These are phyloP conservation scores for Oscheius myriophilus DNA, from an alignment of 2,888 invertebrate species.

Conservation along the genomic window DNA sequence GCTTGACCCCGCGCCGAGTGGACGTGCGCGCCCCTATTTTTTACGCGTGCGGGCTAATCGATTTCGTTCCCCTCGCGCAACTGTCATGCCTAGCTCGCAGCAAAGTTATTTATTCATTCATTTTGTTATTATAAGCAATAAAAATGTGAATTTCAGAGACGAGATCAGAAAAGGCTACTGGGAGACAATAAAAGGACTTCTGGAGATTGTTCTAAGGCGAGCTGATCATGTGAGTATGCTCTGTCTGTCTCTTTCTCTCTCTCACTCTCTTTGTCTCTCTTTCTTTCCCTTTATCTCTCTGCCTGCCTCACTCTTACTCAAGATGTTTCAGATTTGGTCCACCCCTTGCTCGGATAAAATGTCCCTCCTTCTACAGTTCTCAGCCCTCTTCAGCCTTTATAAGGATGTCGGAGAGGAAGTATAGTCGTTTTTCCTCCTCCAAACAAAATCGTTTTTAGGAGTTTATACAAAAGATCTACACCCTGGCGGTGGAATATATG, in stretches of 20 bases:
- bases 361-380: constrained; percentile 25
- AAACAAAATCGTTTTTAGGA: constrained; percentile 4
- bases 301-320: too few species aligned
- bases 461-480: constrained; percentile 25
- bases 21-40: too few species aligned
- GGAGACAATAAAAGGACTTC: not conserved
- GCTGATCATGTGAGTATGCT: constrained; percentile 17
- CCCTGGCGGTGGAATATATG: constrained; percentile 19
- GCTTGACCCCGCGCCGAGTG: too few species aligned
- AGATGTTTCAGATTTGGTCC: constrained; percentile 30
- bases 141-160: constrained; percentile 6
- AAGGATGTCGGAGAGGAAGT: constrained; percentile 30
- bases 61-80: too few species aligned
- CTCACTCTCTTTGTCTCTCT: too few species aligned
- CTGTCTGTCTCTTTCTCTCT: too few species aligned
- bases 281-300: too few species aligned
- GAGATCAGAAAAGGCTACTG: constrained; percentile 13
- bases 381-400: constrained; percentile 23
- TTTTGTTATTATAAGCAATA: too few species aligned
- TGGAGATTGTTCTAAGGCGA: constrained; percentile 7
- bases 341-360: constrained; percentile 26
- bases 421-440: not conserved
- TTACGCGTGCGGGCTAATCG: too few species aligned
- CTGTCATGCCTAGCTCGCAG: too few species aligned
- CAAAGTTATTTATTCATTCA: too few species aligned